Conservation (phyloP, 2,797 vertebrate species). For the Enteromius anoplus region DNA sequence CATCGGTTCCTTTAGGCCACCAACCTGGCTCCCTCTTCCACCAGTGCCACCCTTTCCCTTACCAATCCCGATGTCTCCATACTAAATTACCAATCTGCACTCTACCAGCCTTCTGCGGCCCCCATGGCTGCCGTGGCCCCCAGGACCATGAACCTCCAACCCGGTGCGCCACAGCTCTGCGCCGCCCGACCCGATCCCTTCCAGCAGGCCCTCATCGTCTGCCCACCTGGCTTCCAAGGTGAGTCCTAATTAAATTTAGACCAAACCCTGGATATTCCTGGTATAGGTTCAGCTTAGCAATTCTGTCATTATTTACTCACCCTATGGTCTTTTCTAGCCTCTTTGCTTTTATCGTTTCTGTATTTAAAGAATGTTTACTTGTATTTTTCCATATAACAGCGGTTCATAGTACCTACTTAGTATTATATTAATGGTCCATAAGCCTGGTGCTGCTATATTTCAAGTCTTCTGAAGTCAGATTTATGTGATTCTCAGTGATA, state of each 20-base stretch:
- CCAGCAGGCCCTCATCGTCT: constrained; percentile 99
- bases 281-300: neutral
- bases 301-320: neutral
- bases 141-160: constrained; percentile 95
- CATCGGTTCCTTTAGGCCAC: constrained; percentile 88
- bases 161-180: constrained; percentile 92
- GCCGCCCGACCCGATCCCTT: constrained; percentile 94
- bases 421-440: neutral
- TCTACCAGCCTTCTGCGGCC: constrained; percentile 96
- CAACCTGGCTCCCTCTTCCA: constrained; percentile 94
- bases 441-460: neutral
- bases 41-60: constrained; percentile 97
- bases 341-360: neutral
- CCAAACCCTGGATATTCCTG: neutral
- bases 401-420: neutral
- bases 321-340: neutral
- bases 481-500: neutral
- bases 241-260: constrained; percentile 58
- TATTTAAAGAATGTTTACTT: neutral
- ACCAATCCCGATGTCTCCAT: constrained; percentile 96
- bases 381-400: neutral
- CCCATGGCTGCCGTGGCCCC: constrained; percentile 98
- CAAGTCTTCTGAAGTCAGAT: neutral
- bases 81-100: constrained; percentile 98
- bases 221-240: constrained; percentile 99